These are phyloP conservation scores for Mesocentrotus franciscanus DNA, from an alignment of 53 echinoderm and acorn worm species.

Conservation along the genomic window DNA sequence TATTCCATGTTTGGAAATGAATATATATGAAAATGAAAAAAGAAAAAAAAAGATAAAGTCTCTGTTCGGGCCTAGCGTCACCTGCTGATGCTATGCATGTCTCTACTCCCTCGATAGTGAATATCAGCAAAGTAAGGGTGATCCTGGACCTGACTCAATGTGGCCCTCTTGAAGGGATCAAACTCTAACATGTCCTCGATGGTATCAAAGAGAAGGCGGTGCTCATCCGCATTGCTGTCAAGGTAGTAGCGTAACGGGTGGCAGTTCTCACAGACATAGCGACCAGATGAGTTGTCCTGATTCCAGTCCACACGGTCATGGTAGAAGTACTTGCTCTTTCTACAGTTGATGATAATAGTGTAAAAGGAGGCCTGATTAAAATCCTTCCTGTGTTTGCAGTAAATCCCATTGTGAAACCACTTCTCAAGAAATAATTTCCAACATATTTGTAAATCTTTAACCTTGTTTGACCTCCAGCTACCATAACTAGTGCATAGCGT, in stretches of 20 bases:
- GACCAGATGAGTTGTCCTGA: constrained; percentile 85
- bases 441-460: background rate
- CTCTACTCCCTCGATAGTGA: constrained; percentile 78
- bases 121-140: constrained; percentile 87
- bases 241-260: constrained; percentile 79
- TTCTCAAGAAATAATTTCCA: background rate
- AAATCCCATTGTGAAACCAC: background rate
- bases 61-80: constrained; percentile 73
- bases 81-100: constrained; percentile 96
- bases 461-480: background rate
- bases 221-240: constrained; percentile 73
- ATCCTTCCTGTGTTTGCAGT: background rate
- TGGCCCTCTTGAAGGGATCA: constrained; percentile 79
- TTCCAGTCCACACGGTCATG: constrained; percentile 86
- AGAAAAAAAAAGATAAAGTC: background rate
- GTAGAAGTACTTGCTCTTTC: constrained; percentile 95
- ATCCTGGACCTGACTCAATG: constrained; percentile 75
- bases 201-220: constrained; percentile 81
- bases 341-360: constrained; percentile 8
- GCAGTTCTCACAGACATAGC: constrained; percentile 97
- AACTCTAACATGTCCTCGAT: constrained; percentile 87
- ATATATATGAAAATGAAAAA: too few relatives aligned
- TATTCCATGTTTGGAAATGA: too few relatives aligned
- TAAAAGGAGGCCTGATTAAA: background rate
- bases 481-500: too few relatives aligned